Evolutionary conservation across 1,140 invertebrate species (phyloP), one percentile per base, ranked within the genome.

Genomic region (Eurosta solidaginis): DNA sequence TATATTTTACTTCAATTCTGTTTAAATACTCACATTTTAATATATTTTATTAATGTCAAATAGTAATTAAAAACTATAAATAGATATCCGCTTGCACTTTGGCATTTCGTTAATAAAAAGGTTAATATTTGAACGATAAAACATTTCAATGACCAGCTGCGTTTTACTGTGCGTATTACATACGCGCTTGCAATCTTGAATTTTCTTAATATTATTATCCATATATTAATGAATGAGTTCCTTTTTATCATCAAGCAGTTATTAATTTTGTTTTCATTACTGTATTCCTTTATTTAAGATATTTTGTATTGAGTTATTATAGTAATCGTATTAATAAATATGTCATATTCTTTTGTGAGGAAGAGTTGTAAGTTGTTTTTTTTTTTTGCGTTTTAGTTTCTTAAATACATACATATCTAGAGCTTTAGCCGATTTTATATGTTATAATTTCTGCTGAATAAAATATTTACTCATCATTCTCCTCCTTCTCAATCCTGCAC

Each of bases 211-310:
- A 68, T 40, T 40, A 20, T 68, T n/a, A 29, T 68, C 40, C 1
- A 22, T 68, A 17, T 12, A n/a, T n/a, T n/a, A n/a, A n/a, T n/a
- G n/a, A n/a, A n/a, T n/a, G n/a, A 33, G 27, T 68, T 42, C n/a
- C 3, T 68, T 42, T 42, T 22, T 68, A 6, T 68, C n/a, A 63
- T n/a, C 33, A 68, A 68, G 59, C 59, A 40, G 36, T 68, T 40
- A 27, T 40, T 1, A 20, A 25, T 68, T 68, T 33, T 50, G 22
- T 73, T 78, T 74, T n/a, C 49, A 50, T 78, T 78, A 45, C 40
- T 50, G 54, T 78, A 68, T 27, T 44, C 54, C 54, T 68, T 77
- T 77, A 63, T 77, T 45, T 68, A 40, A 74, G 33, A 73, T 77
- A 77, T 77, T 59, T 59, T 59, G 54, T 59, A 59, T 29, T 59